Percentiles rank a stretch among this genome's conserved stretches.
phyloP scores from a whole-genome alignment of 1,140 invertebrate species.

The Protaetia brevitarsis region DNA sequence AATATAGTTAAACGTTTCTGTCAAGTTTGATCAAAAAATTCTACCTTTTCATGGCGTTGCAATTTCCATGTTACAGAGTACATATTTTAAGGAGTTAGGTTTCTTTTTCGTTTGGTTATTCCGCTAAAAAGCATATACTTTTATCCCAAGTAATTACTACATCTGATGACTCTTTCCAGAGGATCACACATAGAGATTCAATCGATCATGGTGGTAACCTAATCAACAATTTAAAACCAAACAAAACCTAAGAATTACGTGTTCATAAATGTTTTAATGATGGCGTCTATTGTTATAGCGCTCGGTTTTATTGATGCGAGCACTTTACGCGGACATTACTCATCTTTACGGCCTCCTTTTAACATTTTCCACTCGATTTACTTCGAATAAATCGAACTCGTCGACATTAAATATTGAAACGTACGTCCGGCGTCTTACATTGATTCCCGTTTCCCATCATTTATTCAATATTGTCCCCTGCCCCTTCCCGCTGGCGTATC shows the following conservation, averaged over 20 bases:
- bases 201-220: too few relatives aligned
- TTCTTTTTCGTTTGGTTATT: too few relatives aligned
- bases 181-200: too few relatives aligned
- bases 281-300: background rate
- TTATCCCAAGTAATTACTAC: too few relatives aligned
- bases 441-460: slow-evolving; percentile 20
- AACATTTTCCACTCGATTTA: slow-evolving; percentile 15
- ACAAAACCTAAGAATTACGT: background rate
- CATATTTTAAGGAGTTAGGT: too few relatives aligned
- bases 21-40: too few relatives aligned
- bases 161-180: too few relatives aligned
- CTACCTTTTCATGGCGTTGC: too few relatives aligned
- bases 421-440: slow-evolving; percentile 18
- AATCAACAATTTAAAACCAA: too few relatives aligned
- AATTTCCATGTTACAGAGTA: too few relatives aligned
- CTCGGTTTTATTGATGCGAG: background rate
- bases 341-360: slow-evolving; percentile 4
- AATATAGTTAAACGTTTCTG: too few relatives aligned
- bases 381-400: slow-evolving; percentile 8
- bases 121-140: too few relatives aligned
- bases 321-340: slow-evolving; percentile 16
- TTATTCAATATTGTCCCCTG: slow-evolving; percentile 19
- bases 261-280: slow-evolving; percentile 3
- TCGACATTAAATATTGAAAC: slow-evolving; percentile 18
- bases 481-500: background rate